Evolutionary conservation across 2,797 vertebrate species (phyloP), one percentile per base, ranked within the genome.

Genomic region (Ibycter americanus): DNA sequence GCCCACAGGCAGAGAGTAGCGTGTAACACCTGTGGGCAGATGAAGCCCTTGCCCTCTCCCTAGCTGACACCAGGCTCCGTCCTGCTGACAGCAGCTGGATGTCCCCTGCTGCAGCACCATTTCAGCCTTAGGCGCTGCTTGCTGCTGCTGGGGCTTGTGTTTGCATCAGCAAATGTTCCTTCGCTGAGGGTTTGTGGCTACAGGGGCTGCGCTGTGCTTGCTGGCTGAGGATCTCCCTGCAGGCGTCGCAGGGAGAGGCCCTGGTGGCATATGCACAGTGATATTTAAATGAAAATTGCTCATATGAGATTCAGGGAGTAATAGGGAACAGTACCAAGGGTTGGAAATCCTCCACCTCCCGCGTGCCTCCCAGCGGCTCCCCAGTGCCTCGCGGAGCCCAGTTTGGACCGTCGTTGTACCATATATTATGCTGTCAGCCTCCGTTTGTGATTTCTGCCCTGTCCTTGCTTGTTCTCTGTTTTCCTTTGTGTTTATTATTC

Each of bases 401-500:
- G 32, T 47, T 83, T 86, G 82, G 76, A 82, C 51, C 12, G 40
- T 26, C 3, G 13, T 26, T 44, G 17, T 74, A 3, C 62, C 22
- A 4, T 71, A 40, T 34, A 70, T 86, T 96, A 51, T 38, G 44
- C 47, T 88, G 40, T 87, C 5, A 3, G 74, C 42, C 34, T 58
- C 36, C 1, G 6, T 61, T 91, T 71, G 12, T 67, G 52, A 87
- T 95, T 95, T 95, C 89, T 90, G 74, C 70, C 82, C 73, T 68
- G 72, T 83, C 92, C 79, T 97, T 94, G 77, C 47, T 86, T 89
- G 79, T 95, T 96, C 78, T 88, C 51, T 52, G 70, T 12, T 80
- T 97, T 94, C 42, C 84, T 93, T 93, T 74, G 54, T 90, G 95
- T 94, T 92, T 87, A 91, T 89, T 76, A 91, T 94, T 92, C 81